Evolutionary conservation across 2,888 invertebrate species (phyloP).

Genomic region (Brachyptera risi): DNA sequence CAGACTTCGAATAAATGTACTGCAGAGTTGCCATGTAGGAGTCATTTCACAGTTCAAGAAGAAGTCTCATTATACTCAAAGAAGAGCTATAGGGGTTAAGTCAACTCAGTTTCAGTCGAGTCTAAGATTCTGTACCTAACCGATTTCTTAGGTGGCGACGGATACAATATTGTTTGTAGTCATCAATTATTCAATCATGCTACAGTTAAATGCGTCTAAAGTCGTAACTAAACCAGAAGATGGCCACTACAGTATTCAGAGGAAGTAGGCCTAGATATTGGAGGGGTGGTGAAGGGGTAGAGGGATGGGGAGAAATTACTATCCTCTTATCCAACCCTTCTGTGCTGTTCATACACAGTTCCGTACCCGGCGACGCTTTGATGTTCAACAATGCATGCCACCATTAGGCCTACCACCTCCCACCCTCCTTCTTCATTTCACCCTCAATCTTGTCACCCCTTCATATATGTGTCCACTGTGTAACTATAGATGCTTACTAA

Average conservation of each 20-base stretch:
- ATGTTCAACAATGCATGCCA: constrained; percentile 28
- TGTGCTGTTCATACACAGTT: neutral
- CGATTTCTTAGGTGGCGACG: no score
- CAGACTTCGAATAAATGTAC: no score
- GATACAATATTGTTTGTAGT: no score
- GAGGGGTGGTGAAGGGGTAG: neutral
- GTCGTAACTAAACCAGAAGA: no score
- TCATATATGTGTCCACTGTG: constrained; percentile 1
- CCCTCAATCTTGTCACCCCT: neutral
- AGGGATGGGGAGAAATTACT: constrained; percentile 19
- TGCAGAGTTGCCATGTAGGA: no score
- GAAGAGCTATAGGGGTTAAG: no score
- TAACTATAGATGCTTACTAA: neutral
- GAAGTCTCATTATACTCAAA: no score
- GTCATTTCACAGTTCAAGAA: no score
- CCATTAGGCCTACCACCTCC: constrained; percentile 16
- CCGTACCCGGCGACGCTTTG: constrained; percentile 4
- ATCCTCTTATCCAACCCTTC: constrained; percentile 20
- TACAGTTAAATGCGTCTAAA: no score
- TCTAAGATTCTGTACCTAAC: no score
- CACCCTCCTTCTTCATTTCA: neutral
- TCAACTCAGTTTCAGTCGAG: no score
- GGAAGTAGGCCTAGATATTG: constrained; percentile 10
- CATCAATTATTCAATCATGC: no score
- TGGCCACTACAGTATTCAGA: constrained; percentile 26